Percentiles rank a stretch among this genome's conserved stretches.
These are phyloP conservation scores for Cuniculus paca DNA, from an alignment of 2,797 vertebrate genomes.

Conservation along the genomic window DNA sequence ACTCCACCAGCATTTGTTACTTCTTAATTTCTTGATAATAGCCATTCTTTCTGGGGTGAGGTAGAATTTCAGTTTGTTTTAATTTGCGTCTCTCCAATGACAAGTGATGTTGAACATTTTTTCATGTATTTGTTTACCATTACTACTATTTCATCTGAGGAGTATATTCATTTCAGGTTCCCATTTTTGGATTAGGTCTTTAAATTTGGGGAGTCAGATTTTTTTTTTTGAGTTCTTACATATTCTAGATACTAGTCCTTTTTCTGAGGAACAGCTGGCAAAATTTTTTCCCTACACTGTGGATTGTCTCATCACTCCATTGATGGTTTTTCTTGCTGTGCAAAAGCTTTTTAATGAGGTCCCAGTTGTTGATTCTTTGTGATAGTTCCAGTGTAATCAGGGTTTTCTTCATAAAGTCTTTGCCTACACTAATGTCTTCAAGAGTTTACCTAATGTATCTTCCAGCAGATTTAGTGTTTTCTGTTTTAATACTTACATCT, in stretches of 20 bases:
- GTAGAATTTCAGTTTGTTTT: neutral
- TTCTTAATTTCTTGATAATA: neutral
- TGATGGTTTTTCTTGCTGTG: neutral
- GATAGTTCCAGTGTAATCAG: neutral
- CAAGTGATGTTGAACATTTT: neutral
- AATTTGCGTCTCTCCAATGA: neutral
- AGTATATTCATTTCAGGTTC: neutral
- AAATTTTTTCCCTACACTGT: neutral
- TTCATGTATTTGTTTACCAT: neutral
- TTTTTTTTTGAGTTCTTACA: neutral
- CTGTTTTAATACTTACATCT: too few relatives aligned
- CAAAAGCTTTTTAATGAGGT: neutral
- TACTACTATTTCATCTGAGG: neutral
- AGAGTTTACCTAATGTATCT: neutral
- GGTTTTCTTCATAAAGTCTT: neutral
- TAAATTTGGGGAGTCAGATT: too few relatives aligned
- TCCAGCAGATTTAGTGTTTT: neutral
- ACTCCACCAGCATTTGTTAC: neutral
- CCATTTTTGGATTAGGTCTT: neutral
- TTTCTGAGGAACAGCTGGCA: neutral
- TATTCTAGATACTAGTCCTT: neutral
- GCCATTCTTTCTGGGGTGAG: neutral
- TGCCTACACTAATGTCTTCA: neutral
- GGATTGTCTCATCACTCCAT: neutral
- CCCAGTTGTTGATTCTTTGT: too few relatives aligned